Base-by-base conservation (phyloP, 2,888 invertebrate genomes). In the Hirtodrosophila alboralis region DNA sequence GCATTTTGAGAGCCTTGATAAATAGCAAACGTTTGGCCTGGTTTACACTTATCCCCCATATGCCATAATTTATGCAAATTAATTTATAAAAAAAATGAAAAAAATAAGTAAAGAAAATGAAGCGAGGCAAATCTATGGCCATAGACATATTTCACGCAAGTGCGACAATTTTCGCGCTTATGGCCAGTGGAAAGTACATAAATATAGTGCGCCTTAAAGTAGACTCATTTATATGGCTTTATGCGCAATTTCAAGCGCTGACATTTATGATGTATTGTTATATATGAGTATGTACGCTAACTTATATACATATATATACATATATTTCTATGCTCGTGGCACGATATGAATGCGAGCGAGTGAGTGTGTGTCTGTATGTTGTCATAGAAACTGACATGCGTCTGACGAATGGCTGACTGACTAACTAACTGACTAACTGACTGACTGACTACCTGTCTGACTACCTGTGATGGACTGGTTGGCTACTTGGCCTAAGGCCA, bases 221-320 rank as follows among this genome's bases (percentile, higher is more conserved):
- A 78, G 71, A 74, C 78, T 72, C 86, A 87, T 87, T 88, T 87
- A 88, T 87, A 84, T 84, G 80, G 79, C 85, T 87, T 86, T 86
- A 72, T 77, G 69, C 73, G 87, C 76, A 78, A 83, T 83, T 83
- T 74, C 70, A 78, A 70, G 61, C 77, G 87, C 78, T 88, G 87
- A 87, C 87, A 87, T 76, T 88, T 88, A 88, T 87, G 86, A 83
- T 71, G 70, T 75, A 72, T 69, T 70, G 61, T 69, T 63, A 61
- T 61, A 49, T 74, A 81, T 72, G 52, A 27, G 41, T 68, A 33
- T 40, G 64, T 44, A 49, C 10, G 7, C 26, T 7, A 44, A 21
- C 52, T 30, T 16, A 40, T 62, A 27, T 7, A 23, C 37, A 30
- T 43, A 8, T 28, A 21, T 43, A 38, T 38, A n/a, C 43, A 16